Conservation (phyloP, 2,113 vertebrate species). For the Oceanites oceanicus region DNA sequence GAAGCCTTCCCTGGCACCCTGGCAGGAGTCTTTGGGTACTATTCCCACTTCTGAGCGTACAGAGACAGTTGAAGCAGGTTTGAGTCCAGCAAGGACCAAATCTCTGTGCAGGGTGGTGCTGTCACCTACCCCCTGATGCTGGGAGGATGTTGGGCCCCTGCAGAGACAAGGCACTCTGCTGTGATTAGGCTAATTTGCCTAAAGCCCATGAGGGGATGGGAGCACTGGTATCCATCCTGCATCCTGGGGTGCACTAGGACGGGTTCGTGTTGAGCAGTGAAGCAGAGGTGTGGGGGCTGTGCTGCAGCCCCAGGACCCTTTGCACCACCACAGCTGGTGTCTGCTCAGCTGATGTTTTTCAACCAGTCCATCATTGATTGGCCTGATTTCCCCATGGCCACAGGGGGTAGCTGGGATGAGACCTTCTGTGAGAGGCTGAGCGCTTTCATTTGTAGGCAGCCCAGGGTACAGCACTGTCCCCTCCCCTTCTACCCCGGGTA, state of each 20-base stretch:
- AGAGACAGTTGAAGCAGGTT: neutral
- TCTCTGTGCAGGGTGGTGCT: neutral
- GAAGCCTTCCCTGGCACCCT: neutral
- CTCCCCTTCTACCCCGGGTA: neutral
- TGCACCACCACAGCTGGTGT: neutral
- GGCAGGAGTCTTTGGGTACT: neutral
- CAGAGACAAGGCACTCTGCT: neutral
- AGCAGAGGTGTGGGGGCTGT: neutral
- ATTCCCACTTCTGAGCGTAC: neutral
- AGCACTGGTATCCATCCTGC: neutral
- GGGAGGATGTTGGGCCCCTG: neutral
- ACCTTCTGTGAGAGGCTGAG: neutral
- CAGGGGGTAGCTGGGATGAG: neutral
- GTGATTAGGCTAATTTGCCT: neutral
- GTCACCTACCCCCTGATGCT: neutral
- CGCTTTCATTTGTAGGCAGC: neutral
- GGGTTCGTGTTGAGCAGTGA: neutral
- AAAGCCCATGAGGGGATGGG: accelerated
- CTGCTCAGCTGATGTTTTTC: neutral
- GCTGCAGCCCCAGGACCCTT: neutral
- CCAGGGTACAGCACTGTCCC: neutral
- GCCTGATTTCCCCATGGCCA: neutral
- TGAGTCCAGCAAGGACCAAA: neutral
- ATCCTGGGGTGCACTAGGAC: accelerated
- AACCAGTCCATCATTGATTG: neutral